Conservation (phyloP, 2,888 invertebrate genomes). For the Onchidella celtica region DNA sequence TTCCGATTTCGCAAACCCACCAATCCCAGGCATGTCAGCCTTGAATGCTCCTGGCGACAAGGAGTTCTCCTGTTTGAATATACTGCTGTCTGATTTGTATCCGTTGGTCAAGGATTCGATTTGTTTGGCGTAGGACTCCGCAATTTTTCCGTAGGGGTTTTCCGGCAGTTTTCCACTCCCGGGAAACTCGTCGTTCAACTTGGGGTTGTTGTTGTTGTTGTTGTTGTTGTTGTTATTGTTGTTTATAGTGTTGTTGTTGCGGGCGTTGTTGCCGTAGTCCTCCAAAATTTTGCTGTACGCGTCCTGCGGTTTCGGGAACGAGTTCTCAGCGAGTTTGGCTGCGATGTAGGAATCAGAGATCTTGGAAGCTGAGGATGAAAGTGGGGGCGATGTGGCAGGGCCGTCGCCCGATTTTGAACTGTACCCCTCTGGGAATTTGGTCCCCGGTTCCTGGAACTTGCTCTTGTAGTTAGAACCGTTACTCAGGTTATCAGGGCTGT, state of each 20-base stretch:
- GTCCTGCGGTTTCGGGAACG: conserved; percentile 40
- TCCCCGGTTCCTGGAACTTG: conserved; percentile 22
- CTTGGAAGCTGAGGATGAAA: conserved; percentile 23
- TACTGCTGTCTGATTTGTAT: conserved; percentile 24
- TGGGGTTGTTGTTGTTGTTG: conserved; percentile 36
- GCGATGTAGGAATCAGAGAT: conserved; percentile 71
- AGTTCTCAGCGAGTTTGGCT: conserved; percentile 51
- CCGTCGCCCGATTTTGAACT: conserved; percentile 7
- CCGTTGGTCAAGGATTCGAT: conserved; percentile 40
- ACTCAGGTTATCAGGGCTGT: conserved; percentile 24
- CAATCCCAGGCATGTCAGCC: background rate
- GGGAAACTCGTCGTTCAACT: conserved; percentile 19
- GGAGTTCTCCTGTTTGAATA: conserved; percentile 31
- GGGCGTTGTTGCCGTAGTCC: conserved; percentile 55
- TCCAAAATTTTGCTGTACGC: conserved; percentile 42
- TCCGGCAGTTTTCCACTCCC: background rate
- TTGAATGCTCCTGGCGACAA: conserved; percentile 27
- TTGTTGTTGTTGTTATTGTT: conserved; percentile 39
- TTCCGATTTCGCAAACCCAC: conserved; percentile 14
- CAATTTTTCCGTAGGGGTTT: conserved; percentile 6
- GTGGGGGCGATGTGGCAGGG: background rate
- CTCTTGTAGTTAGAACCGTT: conserved; percentile 13
- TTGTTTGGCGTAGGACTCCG: conserved; percentile 42
- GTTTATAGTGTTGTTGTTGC: conserved; percentile 48
- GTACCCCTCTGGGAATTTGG: conserved; percentile 12